phyloP scores from a whole-genome alignment of 2,888 invertebrate species.

The Lycophotia porphyrea region DNA sequence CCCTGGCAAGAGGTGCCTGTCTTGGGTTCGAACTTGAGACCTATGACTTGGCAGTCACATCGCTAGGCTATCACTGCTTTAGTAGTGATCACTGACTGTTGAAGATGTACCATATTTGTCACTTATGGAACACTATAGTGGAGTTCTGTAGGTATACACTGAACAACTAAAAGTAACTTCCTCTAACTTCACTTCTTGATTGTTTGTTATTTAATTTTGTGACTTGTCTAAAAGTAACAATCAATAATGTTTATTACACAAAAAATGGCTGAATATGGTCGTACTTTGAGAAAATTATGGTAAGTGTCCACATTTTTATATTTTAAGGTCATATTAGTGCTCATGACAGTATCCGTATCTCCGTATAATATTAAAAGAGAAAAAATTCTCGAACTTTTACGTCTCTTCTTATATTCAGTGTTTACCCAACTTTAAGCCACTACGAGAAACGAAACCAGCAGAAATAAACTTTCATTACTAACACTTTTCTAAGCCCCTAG shows the following conservation, averaged over 20 bases:
- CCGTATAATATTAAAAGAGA: background rate
- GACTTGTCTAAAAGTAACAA: background rate
- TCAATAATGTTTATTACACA: background rate
- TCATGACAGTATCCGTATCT: too few relatives aligned
- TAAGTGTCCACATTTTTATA: too few relatives aligned
- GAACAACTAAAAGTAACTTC: background rate
- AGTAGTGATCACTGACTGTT: background rate
- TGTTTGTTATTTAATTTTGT: too few relatives aligned
- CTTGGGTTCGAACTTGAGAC: too few relatives aligned
- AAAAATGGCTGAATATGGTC: background rate
- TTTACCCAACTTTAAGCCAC: background rate
- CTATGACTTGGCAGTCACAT: too few relatives aligned
- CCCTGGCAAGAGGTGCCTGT: too few relatives aligned
- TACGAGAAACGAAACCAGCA: background rate
- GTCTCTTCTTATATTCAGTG: too few relatives aligned
- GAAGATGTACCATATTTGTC: background rate
- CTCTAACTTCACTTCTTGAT: background rate
- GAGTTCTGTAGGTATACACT: background rate
- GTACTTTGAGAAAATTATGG: too few relatives aligned
- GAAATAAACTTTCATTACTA: slow-evolving; percentile 19
- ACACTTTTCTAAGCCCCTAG: background rate
- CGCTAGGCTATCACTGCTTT: too few relatives aligned
- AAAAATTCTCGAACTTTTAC: background rate
- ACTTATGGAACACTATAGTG: background rate
- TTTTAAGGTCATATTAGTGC: too few relatives aligned